Base-by-base conservation (phyloP, 2,113 vertebrate genomes). In the Semnopithecus entellus region DNA sequence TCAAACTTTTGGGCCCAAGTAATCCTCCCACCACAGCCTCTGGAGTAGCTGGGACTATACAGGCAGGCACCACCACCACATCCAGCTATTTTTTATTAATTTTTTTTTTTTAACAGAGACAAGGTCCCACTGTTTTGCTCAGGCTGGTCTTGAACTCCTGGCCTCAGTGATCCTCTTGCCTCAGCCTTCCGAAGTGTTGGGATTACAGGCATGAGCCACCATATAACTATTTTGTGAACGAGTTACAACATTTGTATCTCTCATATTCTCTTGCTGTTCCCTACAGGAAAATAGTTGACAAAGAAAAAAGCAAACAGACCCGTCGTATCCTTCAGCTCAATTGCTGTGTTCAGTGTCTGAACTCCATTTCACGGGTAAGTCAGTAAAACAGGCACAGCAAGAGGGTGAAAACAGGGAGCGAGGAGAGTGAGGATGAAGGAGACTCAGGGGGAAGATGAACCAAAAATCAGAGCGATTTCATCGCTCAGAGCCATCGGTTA, bases 281-380 rank as follows among this genome's bases (percentile, higher is more conserved):
- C 90, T 12, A 79, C 97, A 99, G 99, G 85, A 97, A 98, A 70
- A 97, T 97, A 61, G 98, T 99, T 38, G 95, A 98, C 32, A 90
- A 35, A 32, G 98, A 98, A 93, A 98, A 98, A 92, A 97, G 97
- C 38, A 98, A 98, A 16, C 96, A 98, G 40, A 59, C 27, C 14
- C 90, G 8, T 6, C 2, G 0, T 8, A 6, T n/a, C 3, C 27
- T 85, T 16, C 61, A 7, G 0, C 3, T 43, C 32, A 85, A 85
- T 43, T 97, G 94, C 92, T 98, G 98, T 1, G 3, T 94, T 1
- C 96, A 98, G 45, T 97, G 97, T 72, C 85, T 99, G 88, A 93
- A 81, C 66, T 98, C 90, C 84, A 13, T 94, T 27, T 96, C 70
- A 2, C 78, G 96, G 98, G 99, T 99, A 97, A 98, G 98, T 97